phyloP scores from a whole-genome alignment of 2,113 vertebrate genomes.

The Globicephala melas region DNA sequence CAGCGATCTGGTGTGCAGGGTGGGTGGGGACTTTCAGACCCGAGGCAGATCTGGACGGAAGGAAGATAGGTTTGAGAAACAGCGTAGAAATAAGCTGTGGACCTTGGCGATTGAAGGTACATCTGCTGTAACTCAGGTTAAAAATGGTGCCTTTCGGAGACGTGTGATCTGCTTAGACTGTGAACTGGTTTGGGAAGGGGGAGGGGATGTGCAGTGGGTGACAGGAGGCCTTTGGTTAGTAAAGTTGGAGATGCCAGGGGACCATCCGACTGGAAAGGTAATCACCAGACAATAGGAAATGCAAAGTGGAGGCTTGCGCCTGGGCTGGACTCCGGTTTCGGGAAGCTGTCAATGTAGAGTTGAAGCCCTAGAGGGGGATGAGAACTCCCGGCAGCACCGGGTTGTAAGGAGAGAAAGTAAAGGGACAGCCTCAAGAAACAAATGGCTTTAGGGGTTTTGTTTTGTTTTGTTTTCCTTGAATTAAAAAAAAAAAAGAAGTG shows the following conservation, averaged over 20 bases:
- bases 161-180: background rate
- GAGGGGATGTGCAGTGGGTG: background rate
- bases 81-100: background rate
- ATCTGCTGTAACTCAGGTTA: background rate
- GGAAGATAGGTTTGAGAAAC: background rate
- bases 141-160: background rate
- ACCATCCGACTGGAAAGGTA: slow-evolving; percentile 20
- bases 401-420: background rate
- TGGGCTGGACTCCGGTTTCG: background rate
- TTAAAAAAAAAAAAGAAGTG: background rate
- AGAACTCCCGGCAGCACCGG: rapidly evolving
- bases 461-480: background rate
- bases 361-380: background rate
- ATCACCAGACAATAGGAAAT: slow-evolving; percentile 18
- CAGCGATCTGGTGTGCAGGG: background rate
- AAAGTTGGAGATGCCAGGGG: background rate
- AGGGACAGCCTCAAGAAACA: background rate
- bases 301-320: background rate
- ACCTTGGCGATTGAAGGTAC: background rate
- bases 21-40: background rate
- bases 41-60: background rate
- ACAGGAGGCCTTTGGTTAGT: background rate
- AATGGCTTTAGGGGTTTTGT: background rate
- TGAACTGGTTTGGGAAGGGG: background rate
- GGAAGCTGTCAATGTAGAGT: background rate